These are phyloP conservation scores for Sycophaga agraensis DNA, from an alignment of 1,140 invertebrate genomes.

Conservation along the genomic window DNA sequence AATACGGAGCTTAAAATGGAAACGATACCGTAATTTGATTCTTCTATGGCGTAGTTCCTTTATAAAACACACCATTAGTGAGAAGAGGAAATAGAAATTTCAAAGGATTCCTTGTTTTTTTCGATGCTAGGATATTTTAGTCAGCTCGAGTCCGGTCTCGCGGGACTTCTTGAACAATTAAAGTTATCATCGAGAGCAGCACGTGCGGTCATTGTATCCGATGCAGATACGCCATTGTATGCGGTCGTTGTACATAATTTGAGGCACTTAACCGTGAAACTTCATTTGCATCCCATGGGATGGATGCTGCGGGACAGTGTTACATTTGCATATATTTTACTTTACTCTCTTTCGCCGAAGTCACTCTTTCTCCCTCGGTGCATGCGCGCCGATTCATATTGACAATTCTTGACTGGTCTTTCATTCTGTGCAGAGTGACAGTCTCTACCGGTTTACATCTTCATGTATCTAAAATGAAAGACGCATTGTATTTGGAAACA, in stretches of 20 bases:
- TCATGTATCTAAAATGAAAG: slow-evolving; percentile 7
- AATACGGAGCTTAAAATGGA: no score
- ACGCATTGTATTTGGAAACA: slow-evolving; percentile 4
- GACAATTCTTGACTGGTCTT: no score
- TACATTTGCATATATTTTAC: slow-evolving; percentile 14
- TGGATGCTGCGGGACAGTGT: slow-evolving; percentile 7
- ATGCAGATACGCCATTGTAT: slow-evolving; percentile 25
- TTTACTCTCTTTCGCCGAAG: no score
- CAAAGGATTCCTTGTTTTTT: neutral
- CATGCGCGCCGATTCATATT: neutral
- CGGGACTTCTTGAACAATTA: slow-evolving; percentile 1
- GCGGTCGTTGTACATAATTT: slow-evolving; percentile 10
- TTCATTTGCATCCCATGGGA: slow-evolving; percentile 18
- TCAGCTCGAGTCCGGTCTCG: neutral
- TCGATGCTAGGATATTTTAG: neutral
- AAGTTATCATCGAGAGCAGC: slow-evolving; percentile 7
- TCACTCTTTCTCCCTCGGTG: neutral
- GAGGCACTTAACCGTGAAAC: slow-evolving; percentile 23
- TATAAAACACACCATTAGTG: no score
- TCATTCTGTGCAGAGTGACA: no score
- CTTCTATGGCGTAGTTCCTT: no score
- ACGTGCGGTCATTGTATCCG: neutral
- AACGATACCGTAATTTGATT: no score
- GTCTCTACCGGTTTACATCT: neutral
- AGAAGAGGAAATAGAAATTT: neutral